Evolutionary conservation across 2,888 invertebrate genomes (phyloP), one percentile per base, ranked within the genome.

Genomic region (Dasypolia templi): DNA sequence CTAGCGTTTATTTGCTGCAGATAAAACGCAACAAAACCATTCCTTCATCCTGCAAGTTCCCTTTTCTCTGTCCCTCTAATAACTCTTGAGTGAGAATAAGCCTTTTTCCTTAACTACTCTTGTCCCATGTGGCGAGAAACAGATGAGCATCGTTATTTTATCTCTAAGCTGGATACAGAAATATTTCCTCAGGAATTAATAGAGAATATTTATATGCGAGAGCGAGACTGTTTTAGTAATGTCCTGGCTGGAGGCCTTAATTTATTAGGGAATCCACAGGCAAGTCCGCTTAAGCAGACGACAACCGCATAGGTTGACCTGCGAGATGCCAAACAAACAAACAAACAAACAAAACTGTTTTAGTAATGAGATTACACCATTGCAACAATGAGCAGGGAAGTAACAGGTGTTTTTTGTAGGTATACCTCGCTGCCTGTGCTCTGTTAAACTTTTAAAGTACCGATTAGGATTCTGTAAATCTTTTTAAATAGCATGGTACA

Each of bases 61-160:
- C 29, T 19, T 62, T 55, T 49, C 32, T 49, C 22, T 19, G 22
- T 61, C 22, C 14, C 22, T 44, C 51, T 56, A 58, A 66, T 53
- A 79, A 64, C 51, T 74, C 53, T 58, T 75, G 46, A 69, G 75
- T 56, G 61, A 74, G 62, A 72, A 72, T 67, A 63, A 79, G 53
- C 59, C 51, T 26, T 79, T 69, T 75, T 53, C 26, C 62, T 63
- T 42, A 44, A 73, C 73, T 42, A 55, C 35, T 62, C 19, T 56
- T 39, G 14, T 74, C 79, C 73, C 79, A 64, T 67, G 79, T 67
- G 69, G 81, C 69, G 46, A 63, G 42, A 80, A 74, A 79, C 75
- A 75, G 62, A 80, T 67, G 80, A 79, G 46, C 32, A 44, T n/a
- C 69, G 58, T 70, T 79, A 80, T 75, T 79, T 75, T 66, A 63